These are phyloP conservation scores for Incurvaria masculella DNA, from an alignment of 2,888 invertebrate species.

Conservation along the genomic window DNA sequence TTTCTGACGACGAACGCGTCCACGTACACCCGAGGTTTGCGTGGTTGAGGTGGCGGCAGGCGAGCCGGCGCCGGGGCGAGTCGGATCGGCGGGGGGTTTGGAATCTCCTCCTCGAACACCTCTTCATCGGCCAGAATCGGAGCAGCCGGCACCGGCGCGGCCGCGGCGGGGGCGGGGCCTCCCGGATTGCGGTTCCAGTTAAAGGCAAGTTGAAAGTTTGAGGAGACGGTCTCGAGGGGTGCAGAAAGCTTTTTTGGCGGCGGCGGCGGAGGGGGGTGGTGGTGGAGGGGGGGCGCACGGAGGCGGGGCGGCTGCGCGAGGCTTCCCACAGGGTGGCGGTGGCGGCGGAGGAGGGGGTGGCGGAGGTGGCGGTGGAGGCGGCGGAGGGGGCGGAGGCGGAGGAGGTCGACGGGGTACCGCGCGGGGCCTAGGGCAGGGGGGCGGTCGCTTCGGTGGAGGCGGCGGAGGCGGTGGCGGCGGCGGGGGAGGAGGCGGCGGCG, in stretches of 20 bases:
- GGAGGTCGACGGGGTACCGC: conserved; percentile 15
- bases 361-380: conserved; percentile 17
- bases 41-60: conserved; percentile 19
- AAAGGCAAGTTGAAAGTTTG: conserved; percentile 41
- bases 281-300: conserved; percentile 25
- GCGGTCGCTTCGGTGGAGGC: conserved; percentile 19
- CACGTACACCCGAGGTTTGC: conserved; percentile 40
- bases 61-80: conserved; percentile 15
- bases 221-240: conserved; percentile 35
- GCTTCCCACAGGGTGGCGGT: conserved; percentile 19
- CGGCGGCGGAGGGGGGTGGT: conserved; percentile 27
- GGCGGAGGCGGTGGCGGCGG: conserved; percentile 20
- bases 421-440: conserved; percentile 9
- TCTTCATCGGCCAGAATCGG: conserved; percentile 9
- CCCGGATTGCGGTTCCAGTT: conserved; percentile 38
- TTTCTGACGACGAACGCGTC: conserved; percentile 42
- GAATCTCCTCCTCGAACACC: conserved; percentile 12
- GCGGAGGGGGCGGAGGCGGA: conserved; percentile 17
- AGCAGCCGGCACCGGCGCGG: not conserved
- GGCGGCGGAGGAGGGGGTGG: conserved; percentile 23
- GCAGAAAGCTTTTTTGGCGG: conserved; percentile 27
- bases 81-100: conserved; percentile 19
- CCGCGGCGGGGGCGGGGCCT: conserved; percentile 19
- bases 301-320: conserved; percentile 17
- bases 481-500: conserved; percentile 18